Evolutionary conservation across 2,888 invertebrate genomes (phyloP), one percentile per base, ranked within the genome.

Genomic region (Cephalotes varians): DNA sequence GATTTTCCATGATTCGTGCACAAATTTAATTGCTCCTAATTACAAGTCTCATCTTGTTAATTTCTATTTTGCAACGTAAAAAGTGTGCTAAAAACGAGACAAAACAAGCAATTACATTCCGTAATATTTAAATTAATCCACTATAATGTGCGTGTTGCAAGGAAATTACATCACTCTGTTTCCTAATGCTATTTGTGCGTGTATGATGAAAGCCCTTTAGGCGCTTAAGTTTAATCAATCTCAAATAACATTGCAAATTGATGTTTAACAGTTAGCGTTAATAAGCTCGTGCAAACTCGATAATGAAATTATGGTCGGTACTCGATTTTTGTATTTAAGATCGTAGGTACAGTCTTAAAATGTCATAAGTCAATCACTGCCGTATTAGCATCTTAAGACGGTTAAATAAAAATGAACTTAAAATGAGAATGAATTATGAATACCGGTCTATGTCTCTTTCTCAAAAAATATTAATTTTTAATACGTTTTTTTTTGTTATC

Each of bases 41-140:
- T 72, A 56, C 1, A 0, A 3, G n/a, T 25, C 21, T 2, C 21
- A 12, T 40, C 7, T 25, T 2, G 7, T 15, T 31, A 71, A 21
- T 72, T 71, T 58, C 15, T 4, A 28, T 21, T 31, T 58, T 31
- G 58, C 18, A 58, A 31, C n/a, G n/a, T n/a, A 47, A 74, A 44
- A 62, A 31, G 0, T 28, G 15, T 71, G 54, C 18, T 37, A 18
- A 2, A n/a, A 44, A 1, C 4, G 3, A 71, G 18, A 28, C n/a
- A n/a, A 44, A 25, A 64, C 3, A 40, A 21, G 1, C 9, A 65
- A 47, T 65, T 65, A 64, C 1, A 28, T 21, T 12, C 12, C 12
- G 21, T 25, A 64, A 64, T 44, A 44, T 31, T 73, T 34, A 74
- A 62, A 72, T 5, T 56, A 72, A 47, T 15, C 40, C 40, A 47